These are phyloP conservation scores for Ceuthmochares aereus DNA, from an alignment of 2,113 vertebrate species.

Conservation along the genomic window DNA sequence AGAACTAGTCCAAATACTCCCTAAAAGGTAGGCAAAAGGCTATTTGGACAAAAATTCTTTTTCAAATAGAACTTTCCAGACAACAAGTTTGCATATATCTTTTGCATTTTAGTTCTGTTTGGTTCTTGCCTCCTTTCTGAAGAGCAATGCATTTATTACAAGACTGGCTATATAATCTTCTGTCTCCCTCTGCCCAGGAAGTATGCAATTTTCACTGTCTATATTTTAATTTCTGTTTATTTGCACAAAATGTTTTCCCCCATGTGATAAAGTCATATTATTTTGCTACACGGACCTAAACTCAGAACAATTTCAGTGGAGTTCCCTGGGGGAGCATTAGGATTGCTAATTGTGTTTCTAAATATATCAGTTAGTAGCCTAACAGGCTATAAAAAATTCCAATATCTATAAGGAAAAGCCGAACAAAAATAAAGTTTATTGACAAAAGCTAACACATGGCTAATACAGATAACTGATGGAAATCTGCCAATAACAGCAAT, in stretches of 20 bases:
- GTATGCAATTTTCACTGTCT: background rate
- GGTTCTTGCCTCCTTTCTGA: background rate
- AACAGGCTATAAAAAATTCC: background rate
- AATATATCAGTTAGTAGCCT: background rate
- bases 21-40: background rate
- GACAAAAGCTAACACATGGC: background rate
- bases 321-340: background rate
- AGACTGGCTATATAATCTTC: background rate
- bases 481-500: background rate
- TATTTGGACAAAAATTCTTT: background rate
- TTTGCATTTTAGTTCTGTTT: background rate
- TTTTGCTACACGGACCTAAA: background rate
- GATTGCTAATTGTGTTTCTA: conserved; percentile 8
- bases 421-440: conserved; percentile 14
- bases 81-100: background rate
- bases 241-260: background rate
- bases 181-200: background rate
- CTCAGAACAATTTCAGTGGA: background rate
- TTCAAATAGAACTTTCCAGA: background rate
- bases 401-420: background rate
- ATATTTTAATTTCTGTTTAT: background rate
- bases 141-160: background rate
- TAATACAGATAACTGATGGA: background rate
- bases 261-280: background rate
- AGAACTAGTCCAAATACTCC: background rate